Percentiles rank a stretch among this genome's conserved stretches.
Evolutionary conservation across 1,140 invertebrate species (phyloP).

Genomic region (Pinna nobilis): DNA sequence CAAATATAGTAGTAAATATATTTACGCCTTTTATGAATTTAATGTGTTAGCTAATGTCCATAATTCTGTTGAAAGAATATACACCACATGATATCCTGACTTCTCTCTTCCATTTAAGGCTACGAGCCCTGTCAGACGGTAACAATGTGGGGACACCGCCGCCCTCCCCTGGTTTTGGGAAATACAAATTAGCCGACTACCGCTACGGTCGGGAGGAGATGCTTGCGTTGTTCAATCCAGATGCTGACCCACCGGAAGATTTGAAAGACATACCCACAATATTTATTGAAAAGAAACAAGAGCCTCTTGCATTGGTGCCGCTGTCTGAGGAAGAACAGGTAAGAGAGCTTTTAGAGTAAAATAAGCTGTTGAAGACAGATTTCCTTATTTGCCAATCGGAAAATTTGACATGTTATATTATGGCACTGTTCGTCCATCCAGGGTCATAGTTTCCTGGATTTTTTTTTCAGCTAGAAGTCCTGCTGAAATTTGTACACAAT

Average conservation of each 20-base stretch:
- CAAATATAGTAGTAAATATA: neutral
- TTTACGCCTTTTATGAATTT: neutral
- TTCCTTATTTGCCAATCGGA: no score
- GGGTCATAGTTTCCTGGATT: no score
- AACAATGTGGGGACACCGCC: constrained; percentile 68
- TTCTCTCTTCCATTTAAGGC: constrained; percentile 59
- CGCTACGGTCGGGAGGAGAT: constrained; percentile 92
- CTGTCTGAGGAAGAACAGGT: constrained; percentile 89
- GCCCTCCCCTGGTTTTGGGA: constrained; percentile 68
- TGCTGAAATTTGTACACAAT: no score
- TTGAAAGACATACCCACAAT: constrained; percentile 79
- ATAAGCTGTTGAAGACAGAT: no score
- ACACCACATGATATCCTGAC: neutral
- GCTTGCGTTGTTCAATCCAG: constrained; percentile 86
- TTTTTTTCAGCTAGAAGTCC: no score
- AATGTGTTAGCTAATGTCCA: neutral
- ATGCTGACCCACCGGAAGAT: constrained; percentile 83
- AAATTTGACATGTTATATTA: no score
- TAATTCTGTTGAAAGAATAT: neutral
- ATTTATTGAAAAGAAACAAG: constrained; percentile 84
- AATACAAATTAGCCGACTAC: constrained; percentile 82
- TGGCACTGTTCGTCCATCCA: no score
- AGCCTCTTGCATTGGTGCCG: constrained; percentile 85
- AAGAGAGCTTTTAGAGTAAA: constrained; percentile 48
- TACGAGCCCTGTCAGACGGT: constrained; percentile 76